Base-by-base conservation (phyloP, 2,888 invertebrate genomes). In the Drosophila antonietae region DNA sequence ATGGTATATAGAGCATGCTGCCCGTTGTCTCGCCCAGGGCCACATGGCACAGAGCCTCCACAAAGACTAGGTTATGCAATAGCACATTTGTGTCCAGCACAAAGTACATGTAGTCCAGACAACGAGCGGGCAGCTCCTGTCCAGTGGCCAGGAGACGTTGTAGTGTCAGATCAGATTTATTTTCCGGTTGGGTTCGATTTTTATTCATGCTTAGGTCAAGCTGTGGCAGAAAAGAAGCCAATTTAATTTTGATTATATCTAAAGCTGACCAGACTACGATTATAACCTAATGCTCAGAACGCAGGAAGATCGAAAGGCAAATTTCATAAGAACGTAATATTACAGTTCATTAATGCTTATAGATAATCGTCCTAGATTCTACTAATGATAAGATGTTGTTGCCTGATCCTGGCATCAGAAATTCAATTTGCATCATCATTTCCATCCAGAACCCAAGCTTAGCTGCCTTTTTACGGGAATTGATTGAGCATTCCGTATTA, bases 31-130 rank as follows among this genome's bases (percentile, higher is more conserved):
- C 88, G 44, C 81, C 84, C 46, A 92, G 61, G 44, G 86, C 76
- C 75, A 90, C 73, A 49, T 85, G 74, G 6, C 85, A 82, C 43
- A 94, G 81, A 46, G 92, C 90, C 55, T 92, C 90, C 10, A 94
- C 78, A 74, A 93, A 92, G 0, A 88, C 75, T 6, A 93, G 75
- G 75, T 93, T 86, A n/a, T 92, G 86, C 23, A 94, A 81, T 35
- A 94, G 91, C 2, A 94, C 92, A 88, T 94, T 94, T 58, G 94
- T 94, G 72, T 94, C 94, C 8, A 93, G 90, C 23, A 94, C 91
- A 70, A 94, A 91, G 71, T 93, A 91, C 73, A 88, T 90, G 60
- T 81, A 76, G 73, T 90, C 87, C 5, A 61, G 37, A 2, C 71
- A 71, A 59, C 89, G 91, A 2, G 72, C 67, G 1, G 91, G 72